Evolutionary conservation across 92 coral and sea anemone genomes (phyloP).

Genomic region (Porites divaricata): DNA sequence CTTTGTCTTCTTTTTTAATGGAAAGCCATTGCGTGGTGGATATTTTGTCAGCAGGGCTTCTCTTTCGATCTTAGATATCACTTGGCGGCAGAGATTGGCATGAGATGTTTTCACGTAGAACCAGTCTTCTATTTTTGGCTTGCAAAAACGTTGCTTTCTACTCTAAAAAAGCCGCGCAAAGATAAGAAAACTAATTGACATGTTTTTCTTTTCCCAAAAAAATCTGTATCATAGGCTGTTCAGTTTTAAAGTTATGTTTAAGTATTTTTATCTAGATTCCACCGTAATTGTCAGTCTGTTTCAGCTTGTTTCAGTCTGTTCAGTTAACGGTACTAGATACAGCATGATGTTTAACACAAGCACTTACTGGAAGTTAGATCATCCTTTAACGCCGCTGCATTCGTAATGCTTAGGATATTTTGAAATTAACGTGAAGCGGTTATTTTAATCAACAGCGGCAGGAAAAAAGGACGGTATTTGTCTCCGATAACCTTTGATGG

Average conservation of each 20-base stretch:
- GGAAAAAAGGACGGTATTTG: neutral
- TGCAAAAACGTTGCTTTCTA: neutral
- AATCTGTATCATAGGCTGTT: too few species aligned
- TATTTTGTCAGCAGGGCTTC: slow-evolving; percentile 6
- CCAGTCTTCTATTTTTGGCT: neutral
- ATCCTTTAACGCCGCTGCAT: too few species aligned
- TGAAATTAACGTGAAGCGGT: neutral
- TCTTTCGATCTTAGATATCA: neutral
- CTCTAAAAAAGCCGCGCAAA: neutral
- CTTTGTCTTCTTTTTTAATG: slow-evolving; percentile 3
- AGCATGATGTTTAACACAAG: too few species aligned
- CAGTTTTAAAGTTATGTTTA: too few species aligned
- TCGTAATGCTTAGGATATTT: too few species aligned
- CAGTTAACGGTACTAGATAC: neutral
- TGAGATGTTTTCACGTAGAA: neutral
- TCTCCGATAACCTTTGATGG: neutral
- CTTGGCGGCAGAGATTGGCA: neutral
- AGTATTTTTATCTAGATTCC: neutral
- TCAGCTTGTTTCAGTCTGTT: neutral
- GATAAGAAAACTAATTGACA: slow-evolving; percentile 5
- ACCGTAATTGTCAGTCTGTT: neutral
- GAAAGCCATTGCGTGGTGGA: neutral
- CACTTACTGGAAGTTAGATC: neutral
- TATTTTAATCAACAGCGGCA: neutral
- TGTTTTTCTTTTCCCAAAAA: neutral